These are phyloP conservation scores for Aegypius monachus DNA, from an alignment of 2,113 vertebrate species.

Conservation along the genomic window DNA sequence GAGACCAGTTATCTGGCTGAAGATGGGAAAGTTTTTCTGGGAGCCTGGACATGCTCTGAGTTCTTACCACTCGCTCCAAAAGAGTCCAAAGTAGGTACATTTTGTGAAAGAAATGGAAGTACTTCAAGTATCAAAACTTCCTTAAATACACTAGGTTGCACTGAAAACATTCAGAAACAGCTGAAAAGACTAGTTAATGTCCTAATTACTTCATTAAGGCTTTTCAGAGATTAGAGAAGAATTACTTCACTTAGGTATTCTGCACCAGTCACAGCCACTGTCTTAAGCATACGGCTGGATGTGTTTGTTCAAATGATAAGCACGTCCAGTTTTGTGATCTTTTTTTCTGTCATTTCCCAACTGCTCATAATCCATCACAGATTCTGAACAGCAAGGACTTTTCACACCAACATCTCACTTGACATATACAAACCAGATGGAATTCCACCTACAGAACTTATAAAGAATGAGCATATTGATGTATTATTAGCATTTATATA, in stretches of 20 bases:
- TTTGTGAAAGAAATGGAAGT: neutral
- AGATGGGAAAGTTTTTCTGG: neutral
- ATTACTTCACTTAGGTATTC: neutral
- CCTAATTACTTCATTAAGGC: neutral
- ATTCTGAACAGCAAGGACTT: conserved; percentile 18
- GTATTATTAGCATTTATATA: conserved; percentile 46
- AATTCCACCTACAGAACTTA: conserved; percentile 32
- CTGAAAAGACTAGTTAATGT: neutral
- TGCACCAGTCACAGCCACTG: neutral
- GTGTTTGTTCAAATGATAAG: neutral
- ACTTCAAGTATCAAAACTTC: neutral
- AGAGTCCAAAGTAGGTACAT: neutral
- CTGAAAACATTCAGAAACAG: neutral
- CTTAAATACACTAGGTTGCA: neutral
- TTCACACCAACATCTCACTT: neutral
- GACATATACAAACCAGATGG: conserved; percentile 45
- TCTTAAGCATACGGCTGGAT: neutral
- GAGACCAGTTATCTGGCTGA: neutral
- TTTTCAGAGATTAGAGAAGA: neutral
- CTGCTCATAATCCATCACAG: neutral
- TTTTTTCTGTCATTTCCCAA: neutral
- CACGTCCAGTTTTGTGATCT: neutral
- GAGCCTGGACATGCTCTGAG: neutral
- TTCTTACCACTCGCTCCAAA: neutral
- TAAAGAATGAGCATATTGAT: conserved; percentile 25